Evolutionary conservation across 2,113 vertebrate species (phyloP).

Genomic region (Egretta garzetta): DNA sequence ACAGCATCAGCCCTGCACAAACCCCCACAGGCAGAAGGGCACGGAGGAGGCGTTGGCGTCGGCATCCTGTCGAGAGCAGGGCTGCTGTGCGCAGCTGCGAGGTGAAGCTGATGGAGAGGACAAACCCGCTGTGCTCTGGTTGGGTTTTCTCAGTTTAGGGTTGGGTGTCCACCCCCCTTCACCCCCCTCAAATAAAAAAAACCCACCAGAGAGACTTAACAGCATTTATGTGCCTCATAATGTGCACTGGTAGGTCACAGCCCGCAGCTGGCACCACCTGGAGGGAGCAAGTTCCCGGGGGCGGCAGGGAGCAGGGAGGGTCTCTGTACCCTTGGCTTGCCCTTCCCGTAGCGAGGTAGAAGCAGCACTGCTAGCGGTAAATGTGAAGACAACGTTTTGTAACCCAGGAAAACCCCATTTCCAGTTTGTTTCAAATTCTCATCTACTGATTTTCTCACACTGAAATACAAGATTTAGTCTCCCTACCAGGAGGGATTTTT

Average conservation of each 20-base stretch:
- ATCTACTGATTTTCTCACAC: not conserved
- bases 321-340: not conserved
- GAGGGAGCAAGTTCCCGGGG: not conserved
- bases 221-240: not conserved
- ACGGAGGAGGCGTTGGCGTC: not conserved
- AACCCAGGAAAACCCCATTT: not conserved
- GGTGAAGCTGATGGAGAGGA: not conserved
- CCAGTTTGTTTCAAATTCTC: not conserved
- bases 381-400: accelerated
- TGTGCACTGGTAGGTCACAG: not conserved
- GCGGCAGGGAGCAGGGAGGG: not conserved
- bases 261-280: not conserved
- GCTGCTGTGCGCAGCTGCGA: accelerated
- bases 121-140: too few species aligned
- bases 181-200: not conserved
- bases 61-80: accelerated
- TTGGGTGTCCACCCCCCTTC: too few species aligned
- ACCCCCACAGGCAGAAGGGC: not conserved
- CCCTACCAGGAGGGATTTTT: not conserved
- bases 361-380: not conserved
- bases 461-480: not conserved
- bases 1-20: accelerated
- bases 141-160: not conserved
- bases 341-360: not conserved
- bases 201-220: accelerated